A percentile compares a stretch with the other conserved stretches of the same genome.
Evolutionary conservation across 1,140 invertebrate species (phyloP).

Genomic region (Drosophila pseudoananassae): DNA sequence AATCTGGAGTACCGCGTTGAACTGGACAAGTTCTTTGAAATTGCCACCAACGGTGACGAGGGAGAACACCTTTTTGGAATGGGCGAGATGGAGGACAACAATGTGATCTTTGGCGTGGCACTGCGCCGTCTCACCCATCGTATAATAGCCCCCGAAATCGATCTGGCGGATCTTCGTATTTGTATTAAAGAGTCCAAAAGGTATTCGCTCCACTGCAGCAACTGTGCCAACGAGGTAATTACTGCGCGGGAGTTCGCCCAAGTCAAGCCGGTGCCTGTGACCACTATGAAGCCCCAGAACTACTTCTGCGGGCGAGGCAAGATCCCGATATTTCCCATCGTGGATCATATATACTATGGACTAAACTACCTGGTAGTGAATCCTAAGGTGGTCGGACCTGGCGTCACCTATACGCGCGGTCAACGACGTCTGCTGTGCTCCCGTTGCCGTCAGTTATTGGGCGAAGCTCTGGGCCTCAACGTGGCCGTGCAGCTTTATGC

Average conservation of each 20-base stretch:
- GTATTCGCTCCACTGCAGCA: conserved; percentile 35
- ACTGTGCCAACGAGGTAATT: conserved; percentile 39
- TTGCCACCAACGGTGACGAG: conserved; percentile 4
- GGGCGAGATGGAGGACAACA: neutral
- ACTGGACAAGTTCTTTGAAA: conserved; percentile 25
- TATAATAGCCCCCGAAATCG: conserved; percentile 9
- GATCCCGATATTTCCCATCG: neutral
- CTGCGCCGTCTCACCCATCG: conserved; percentile 3
- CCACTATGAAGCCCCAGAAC: conserved; percentile 18
- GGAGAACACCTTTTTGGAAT: neutral
- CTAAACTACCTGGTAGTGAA: conserved; percentile 47
- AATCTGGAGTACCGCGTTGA: conserved; percentile 36
- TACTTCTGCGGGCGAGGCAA: conserved; percentile 20
- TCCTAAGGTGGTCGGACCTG: neutral
- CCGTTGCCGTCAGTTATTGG: conserved; percentile 40
- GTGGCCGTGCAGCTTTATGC: conserved; percentile 29
- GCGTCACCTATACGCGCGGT: neutral
- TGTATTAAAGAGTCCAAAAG: neutral
- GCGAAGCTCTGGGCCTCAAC: conserved; percentile 14
- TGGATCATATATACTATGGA: conserved; percentile 36
- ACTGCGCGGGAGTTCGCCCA: conserved; percentile 1
- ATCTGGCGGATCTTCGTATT: conserved; percentile 5
- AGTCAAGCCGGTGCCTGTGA: conserved; percentile 25
- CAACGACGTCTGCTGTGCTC: conserved; percentile 25
- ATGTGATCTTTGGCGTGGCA: conserved; percentile 19